phyloP scores from a whole-genome alignment of 1,140 invertebrate genomes.

The Drosophila lowei region DNA sequence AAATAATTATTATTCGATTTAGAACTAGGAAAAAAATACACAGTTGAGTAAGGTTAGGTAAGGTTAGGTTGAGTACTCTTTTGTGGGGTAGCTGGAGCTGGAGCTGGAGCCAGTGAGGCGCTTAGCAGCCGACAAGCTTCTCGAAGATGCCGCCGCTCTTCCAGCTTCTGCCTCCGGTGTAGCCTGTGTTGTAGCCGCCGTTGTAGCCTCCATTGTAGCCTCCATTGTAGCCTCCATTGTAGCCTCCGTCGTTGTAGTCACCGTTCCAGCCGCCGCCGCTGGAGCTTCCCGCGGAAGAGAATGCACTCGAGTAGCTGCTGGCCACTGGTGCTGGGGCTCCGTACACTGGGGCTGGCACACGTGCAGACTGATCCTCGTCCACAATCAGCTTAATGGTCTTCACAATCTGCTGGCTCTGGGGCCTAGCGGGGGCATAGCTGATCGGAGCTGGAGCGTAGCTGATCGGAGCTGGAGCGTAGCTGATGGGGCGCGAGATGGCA shows the following conservation, averaged over 20 bases:
- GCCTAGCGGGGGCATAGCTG: conserved; percentile 21
- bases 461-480: conserved; percentile 19
- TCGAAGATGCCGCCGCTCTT: conserved; percentile 76
- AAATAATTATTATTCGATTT: conserved; percentile 47
- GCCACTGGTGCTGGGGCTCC: conserved; percentile 57
- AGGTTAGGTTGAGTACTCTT: not conserved
- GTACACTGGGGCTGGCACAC: conserved; percentile 54
- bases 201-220: conserved; percentile 28
- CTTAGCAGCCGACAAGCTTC: conserved; percentile 71
- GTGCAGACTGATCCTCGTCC: conserved; percentile 48
- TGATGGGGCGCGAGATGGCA: conserved; percentile 22
- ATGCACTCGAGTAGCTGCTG: conserved; percentile 36
- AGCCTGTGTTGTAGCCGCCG: conserved; percentile 43
- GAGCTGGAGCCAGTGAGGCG: no score
- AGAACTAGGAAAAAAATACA: conserved; percentile 60
- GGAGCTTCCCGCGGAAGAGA: conserved; percentile 32
- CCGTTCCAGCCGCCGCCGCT: conserved; percentile 25
- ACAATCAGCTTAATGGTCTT: conserved; percentile 77
- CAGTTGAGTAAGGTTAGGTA: conserved; percentile 35
- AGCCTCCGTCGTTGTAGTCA: conserved; percentile 28
- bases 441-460: conserved; percentile 25
- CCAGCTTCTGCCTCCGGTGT: conserved; percentile 42
- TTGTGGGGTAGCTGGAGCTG: no score
- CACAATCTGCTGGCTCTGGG: conserved; percentile 56
- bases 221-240: conserved; percentile 30